Evolutionary conservation across 2,797 vertebrate genomes (phyloP).

Genomic region (Alcedo atthis): DNA sequence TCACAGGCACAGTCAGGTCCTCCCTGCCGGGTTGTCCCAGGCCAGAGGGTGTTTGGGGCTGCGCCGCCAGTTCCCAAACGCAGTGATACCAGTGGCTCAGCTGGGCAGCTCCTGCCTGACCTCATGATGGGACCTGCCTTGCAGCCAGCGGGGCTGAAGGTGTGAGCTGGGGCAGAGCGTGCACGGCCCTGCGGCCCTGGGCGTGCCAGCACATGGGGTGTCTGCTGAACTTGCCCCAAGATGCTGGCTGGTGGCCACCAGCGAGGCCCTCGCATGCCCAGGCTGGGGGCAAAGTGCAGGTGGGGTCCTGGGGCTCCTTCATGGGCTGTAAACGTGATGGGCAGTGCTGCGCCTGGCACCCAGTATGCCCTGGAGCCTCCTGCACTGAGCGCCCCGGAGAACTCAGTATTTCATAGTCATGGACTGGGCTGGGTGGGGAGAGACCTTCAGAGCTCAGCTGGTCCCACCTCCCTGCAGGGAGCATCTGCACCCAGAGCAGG

Average conservation of each 20-base stretch:
- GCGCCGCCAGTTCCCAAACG: fast-evolving
- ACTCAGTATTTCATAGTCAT: neutral
- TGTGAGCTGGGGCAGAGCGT: neutral
- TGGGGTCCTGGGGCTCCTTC: neutral
- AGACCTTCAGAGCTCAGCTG: neutral
- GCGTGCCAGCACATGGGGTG: neutral
- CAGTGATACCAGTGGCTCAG: too few relatives aligned
- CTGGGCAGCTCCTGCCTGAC: neutral
- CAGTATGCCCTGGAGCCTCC: too few relatives aligned
- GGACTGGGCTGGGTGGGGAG: neutral
- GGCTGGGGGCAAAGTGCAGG: too few relatives aligned
- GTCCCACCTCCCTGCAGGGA: neutral
- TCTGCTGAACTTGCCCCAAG: neutral
- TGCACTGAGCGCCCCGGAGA: neutral
- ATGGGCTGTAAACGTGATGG: neutral
- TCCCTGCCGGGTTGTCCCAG: neutral
- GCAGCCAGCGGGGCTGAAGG: neutral
- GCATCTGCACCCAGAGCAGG: neutral
- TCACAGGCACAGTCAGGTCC: neutral
- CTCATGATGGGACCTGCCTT: neutral
- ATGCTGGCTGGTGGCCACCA: neutral
- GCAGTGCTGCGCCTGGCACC: neutral
- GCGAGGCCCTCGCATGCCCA: neutral
- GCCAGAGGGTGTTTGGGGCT: fast-evolving
- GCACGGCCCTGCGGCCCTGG: neutral